Base-by-base conservation (phyloP, 37 sponge, comb jelly and placozoan species). In the Petrosia ficiformis region DNA sequence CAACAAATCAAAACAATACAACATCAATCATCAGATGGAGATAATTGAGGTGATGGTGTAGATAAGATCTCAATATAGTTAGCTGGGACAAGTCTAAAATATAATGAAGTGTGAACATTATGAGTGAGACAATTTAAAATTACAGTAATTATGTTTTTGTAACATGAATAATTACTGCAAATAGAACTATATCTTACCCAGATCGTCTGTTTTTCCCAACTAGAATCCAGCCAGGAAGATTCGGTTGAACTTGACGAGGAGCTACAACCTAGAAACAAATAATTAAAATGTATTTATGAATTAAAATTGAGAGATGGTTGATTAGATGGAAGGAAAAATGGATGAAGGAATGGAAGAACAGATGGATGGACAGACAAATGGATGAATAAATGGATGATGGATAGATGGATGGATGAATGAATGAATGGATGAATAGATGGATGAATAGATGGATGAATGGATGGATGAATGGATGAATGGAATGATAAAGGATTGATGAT, bases 161-260 rank as follows among this genome's bases (percentile, higher is more conserved):
- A n/a, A n/a, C n/a, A n/a, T n/a, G n/a, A n/a, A n/a, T n/a, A n/a
- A n/a, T n/a, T n/a, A n/a, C n/a, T n/a, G n/a, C n/a, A n/a, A n/a
- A n/a, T n/a, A n/a, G n/a, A n/a, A n/a, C n/a, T n/a, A n/a, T n/a
- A 43, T 2, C 77, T 59, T 74, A 88, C 89, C 89, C 89, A 22
- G 72, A 65, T 54, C 32, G 57, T 33, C 72, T 70, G 71, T 83
- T 79, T 22, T 63, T 82, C 22, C 76, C 84, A 4, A 73, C 89
- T 32, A 88, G 42, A 3, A 82, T 57, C 89, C 89, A 88, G 2
- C 89, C 89, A 54, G 35, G 73, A 3, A 42, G 28, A 1, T 43
- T 31, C 28, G 78, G 78, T 60, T 88, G 89, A 16, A 79, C 33
- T 41, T 77, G 63, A 39, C 70, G 58, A n/a, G 89, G 89, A 34